Base-by-base conservation (phyloP, 1,140 invertebrate species). In the Drosophila pallidifrons region DNA sequence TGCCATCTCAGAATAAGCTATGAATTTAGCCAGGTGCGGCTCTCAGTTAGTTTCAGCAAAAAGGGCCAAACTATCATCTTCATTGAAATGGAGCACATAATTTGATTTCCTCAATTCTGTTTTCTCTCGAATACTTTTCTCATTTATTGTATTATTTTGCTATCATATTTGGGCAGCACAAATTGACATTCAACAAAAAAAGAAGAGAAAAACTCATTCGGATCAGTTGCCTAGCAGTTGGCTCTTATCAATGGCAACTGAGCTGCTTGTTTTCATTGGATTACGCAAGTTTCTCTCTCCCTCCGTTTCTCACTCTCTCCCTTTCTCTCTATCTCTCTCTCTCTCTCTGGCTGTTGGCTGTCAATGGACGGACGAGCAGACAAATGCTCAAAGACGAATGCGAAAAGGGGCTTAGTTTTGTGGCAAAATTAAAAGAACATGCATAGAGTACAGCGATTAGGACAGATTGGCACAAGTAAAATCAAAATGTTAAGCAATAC, bases 221-320 rank as follows among this genome's bases (percentile, higher is more conserved):
- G 38, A 74, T 66, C 51, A 43, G 68, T 70, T 81, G 75, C 67
- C 71, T 51, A 71, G 81, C 78, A 81, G 35, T 75, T 71, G 47
- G 49, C 58, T 63, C 83, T 72, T 80, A 82, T 87, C 82, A 87
- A 82, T 88, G 67, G 63, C 73, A 83, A 69, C 80, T 88, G 82
- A 88, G 82, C 82, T 88, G 83, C 80, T 82, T 87, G 82, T 80
- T 87, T 87, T 87, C 80, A 87, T 87, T 82, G 83, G 83, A 87
- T 87, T 87, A 83, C 64, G 69, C 83, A 82, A 83, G 83, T 87
- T 87, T 74, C 61, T 55, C 25, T 49, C 35, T 30, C 43, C 35
- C 70, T 49, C 20, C 20, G 1, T 20, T 20, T 20, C 20, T 20
- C 20, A 20, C 20, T 20, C 20, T 20, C 16, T 16, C n/a, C n/a